Evolutionary conservation across 2,113 vertebrate genomes (phyloP).

Genomic region (Dicentrarchus labrax): DNA sequence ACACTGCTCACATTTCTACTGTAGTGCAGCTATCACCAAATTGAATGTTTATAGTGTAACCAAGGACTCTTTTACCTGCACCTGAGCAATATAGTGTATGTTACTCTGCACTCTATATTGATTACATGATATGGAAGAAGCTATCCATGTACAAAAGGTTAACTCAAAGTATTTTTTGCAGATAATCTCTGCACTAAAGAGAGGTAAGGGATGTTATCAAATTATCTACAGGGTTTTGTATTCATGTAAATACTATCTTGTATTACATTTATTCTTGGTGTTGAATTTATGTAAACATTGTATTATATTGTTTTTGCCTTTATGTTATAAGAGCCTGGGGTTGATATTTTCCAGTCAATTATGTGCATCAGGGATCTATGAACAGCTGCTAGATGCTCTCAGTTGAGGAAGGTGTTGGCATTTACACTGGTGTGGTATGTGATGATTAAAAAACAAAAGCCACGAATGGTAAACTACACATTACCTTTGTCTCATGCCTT

Average conservation of each 20-base stretch:
- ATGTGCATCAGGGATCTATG: constrained; percentile 42
- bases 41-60: constrained; percentile 23
- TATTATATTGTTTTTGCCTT: constrained; percentile 5
- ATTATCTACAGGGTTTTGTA: constrained; percentile 18
- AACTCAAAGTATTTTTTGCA: not conserved
- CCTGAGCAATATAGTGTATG: not conserved
- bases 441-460: constrained; percentile 40
- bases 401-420: constrained; percentile 18
- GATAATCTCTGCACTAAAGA: constrained; percentile 13
- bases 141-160: not conserved
- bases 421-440: constrained; percentile 18
- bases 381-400: constrained; percentile 50
- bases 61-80: not conserved
- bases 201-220: not conserved
- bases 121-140: constrained; percentile 21
- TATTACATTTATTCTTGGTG: constrained; percentile 30
- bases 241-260: constrained; percentile 25
- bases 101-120: constrained; percentile 19
- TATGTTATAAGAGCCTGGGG: constrained; percentile 13
- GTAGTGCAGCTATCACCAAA: not conserved
- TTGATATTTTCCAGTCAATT: constrained; percentile 39
- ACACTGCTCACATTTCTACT: not conserved
- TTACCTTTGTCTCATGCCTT: constrained; percentile 7
- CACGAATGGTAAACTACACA: constrained; percentile 8
- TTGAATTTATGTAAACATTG: constrained; percentile 27